A percentile compares a stretch with the other conserved stretches of the same genome.
phyloP scores from a whole-genome alignment of 2,113 vertebrate genomes.

The Tragelaphus imberbis region DNA sequence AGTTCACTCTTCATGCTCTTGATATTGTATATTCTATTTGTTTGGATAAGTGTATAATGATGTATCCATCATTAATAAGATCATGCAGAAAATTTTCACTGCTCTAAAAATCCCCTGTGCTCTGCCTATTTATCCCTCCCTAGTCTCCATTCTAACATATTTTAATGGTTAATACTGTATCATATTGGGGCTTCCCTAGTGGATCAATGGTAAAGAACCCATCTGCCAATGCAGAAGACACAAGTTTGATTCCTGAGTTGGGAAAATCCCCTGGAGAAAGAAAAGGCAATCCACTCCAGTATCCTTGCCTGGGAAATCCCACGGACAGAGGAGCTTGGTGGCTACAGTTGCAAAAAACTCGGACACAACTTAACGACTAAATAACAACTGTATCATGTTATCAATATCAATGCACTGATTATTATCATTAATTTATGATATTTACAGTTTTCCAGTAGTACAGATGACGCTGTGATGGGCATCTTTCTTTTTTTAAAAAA shows the following conservation, averaged over 20 bases:
- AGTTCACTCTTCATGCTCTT: background rate
- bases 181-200: background rate
- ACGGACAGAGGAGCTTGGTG: background rate
- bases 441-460: background rate
- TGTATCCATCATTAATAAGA: background rate
- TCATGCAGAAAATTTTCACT: background rate
- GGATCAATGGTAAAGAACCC: background rate
- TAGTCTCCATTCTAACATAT: background rate
- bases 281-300: background rate
- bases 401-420: background rate
- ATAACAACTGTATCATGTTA: background rate
- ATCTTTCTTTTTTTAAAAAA: background rate
- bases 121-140: background rate
- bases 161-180: background rate
- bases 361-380: background rate
- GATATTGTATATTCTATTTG: background rate
- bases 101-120: background rate
- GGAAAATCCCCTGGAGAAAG: background rate
- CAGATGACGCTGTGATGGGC: background rate
- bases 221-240: background rate
- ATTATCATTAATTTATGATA: background rate
- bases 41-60: background rate
- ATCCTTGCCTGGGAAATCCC: background rate
- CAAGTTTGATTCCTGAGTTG: background rate
- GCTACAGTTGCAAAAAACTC: background rate